Evolutionary conservation across 1,140 invertebrate genomes (phyloP).

Genomic region (Polypedilum pembai): DNA sequence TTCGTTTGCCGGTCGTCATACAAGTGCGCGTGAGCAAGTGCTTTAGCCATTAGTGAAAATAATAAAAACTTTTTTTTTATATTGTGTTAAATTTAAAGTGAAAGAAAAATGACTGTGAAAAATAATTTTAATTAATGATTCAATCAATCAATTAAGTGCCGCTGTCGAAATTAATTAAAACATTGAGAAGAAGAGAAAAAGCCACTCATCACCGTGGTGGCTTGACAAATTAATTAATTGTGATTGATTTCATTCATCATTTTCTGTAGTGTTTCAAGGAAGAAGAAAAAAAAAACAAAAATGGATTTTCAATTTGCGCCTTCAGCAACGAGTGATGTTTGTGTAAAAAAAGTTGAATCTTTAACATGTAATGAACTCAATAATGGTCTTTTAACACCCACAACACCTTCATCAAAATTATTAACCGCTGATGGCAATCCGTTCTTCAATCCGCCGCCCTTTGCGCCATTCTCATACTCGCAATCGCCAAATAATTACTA

Average conservation of each 20-base stretch:
- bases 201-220: background rate
- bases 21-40: constrained; percentile 3
- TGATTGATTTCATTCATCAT: too few relatives aligned
- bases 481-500: background rate
- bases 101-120: background rate
- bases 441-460: background rate
- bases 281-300: constrained; percentile 9
- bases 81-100: background rate
- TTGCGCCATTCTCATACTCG: background rate
- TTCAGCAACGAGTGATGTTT: background rate
- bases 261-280: too few relatives aligned
- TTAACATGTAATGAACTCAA: background rate
- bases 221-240: background rate
- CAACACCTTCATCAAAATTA: constrained; percentile 7
- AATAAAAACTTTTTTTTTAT: too few relatives aligned
- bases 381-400: background rate
- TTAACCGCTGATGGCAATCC: background rate
- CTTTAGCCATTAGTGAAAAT: too few relatives aligned
- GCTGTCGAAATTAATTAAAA: background rate
- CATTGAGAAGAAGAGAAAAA: background rate
- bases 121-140: background rate
- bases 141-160: constrained; percentile 2
- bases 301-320: constrained; percentile 22
- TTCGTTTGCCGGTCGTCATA: constrained; percentile 16
- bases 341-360: background rate